Percentiles rank a stretch among this genome's conserved stretches.
Evolutionary conservation across 2,113 vertebrate species (phyloP).

Genomic region (Sporophila hypoxantha): DNA sequence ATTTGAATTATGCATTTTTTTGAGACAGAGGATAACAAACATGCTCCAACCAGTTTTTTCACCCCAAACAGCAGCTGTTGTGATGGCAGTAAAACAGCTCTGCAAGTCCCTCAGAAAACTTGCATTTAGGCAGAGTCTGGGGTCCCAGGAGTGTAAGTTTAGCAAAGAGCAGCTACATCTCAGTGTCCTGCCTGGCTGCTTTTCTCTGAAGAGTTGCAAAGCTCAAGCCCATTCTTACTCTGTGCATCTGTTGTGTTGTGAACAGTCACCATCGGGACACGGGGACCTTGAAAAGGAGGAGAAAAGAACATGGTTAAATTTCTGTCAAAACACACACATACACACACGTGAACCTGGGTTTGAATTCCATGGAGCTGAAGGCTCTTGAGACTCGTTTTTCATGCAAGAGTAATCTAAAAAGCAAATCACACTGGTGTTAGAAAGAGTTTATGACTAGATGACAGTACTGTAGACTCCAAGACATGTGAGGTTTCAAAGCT

Average conservation of each 20-base stretch:
- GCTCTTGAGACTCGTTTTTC: background rate
- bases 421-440: conserved; percentile 33
- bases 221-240: conserved; percentile 74
- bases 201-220: background rate
- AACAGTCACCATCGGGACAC: conserved; percentile 81
- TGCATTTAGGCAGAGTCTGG: background rate
- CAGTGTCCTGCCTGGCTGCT: background rate
- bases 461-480: background rate
- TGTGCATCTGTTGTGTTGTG: conserved; percentile 77
- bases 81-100: background rate
- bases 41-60: background rate
- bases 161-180: background rate
- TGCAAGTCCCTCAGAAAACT: background rate
- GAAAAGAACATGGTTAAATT: conserved; percentile 9
- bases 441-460: conserved; percentile 36
- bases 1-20: background rate
- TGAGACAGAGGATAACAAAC: background rate
- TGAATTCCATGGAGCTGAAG: background rate
- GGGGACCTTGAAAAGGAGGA: conserved; percentile 73
- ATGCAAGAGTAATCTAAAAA: conserved; percentile 11
- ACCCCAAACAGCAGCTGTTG: background rate
- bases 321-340: background rate
- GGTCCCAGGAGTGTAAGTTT: background rate
- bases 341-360: background rate
- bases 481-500: background rate